Evolutionary conservation across 2,888 invertebrate species (phyloP).

Genomic region (Tetanocera ferruginea): DNA sequence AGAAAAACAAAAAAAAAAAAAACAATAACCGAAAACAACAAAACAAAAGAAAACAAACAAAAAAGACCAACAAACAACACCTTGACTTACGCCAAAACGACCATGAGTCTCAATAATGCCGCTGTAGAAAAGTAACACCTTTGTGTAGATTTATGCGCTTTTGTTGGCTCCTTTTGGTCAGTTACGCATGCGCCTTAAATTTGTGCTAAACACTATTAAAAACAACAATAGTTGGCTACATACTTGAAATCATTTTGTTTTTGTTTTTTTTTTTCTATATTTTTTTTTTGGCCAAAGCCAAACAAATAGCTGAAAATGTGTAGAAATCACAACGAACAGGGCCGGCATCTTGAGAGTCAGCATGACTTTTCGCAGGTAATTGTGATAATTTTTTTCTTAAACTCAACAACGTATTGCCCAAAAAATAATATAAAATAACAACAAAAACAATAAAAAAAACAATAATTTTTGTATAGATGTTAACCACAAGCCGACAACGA

Average conservation of each 20-base stretch:
- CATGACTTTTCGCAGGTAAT: constrained; percentile 53
- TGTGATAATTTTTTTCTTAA: constrained; percentile 43
- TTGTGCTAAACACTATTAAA: neutral
- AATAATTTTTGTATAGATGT: neutral
- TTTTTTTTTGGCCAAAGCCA: neutral
- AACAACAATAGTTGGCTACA: neutral
- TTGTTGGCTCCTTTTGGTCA: constrained; percentile 27
- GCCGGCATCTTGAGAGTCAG: constrained; percentile 47
- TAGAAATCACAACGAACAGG: constrained; percentile 37
- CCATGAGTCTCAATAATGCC: neutral
- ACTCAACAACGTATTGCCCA: neutral
- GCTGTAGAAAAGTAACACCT: constrained; percentile 1
- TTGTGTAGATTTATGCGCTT: neutral
- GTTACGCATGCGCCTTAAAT: constrained; percentile 33
- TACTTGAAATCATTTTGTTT: no score
- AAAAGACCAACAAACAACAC: constrained; percentile 8
- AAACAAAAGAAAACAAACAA: constrained; percentile 13
- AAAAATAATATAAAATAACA: neutral
- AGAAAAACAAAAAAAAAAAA: neutral
- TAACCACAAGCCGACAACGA: neutral
- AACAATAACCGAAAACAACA: neutral
- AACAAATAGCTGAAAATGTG: constrained; percentile 35
- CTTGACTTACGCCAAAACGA: constrained; percentile 29
- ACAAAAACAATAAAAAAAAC: neutral
- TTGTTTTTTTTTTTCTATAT: no score